Evolutionary conservation across 1,140 invertebrate species (phyloP).

Genomic region (Conopomorpha cramerella): DNA sequence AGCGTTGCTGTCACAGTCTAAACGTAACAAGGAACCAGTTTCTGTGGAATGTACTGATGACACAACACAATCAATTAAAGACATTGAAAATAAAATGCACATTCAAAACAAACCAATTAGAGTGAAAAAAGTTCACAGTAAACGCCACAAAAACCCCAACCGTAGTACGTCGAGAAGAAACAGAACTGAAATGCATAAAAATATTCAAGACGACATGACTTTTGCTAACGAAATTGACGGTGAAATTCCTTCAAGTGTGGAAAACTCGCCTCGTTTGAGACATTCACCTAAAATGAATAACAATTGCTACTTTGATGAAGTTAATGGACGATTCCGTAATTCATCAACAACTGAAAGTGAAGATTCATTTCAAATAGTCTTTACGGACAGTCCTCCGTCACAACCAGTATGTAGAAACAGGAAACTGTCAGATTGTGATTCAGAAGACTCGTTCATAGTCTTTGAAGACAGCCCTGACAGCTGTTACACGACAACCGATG

Average conservation of each 20-base stretch:
- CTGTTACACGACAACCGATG: constrained; percentile 39
- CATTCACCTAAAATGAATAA: constrained; percentile 8
- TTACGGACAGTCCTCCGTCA: constrained; percentile 20
- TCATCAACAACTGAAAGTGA: constrained; percentile 31
- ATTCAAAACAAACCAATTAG: constrained; percentile 8
- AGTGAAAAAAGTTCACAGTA: constrained; percentile 10
- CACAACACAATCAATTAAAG: constrained; percentile 2
- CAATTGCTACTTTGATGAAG: constrained; percentile 32
- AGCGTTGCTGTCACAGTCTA: constrained; percentile 19
- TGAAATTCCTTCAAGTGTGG: constrained; percentile 12
- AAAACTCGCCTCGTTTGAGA: no score
- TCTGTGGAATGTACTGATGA: constrained; percentile 2
- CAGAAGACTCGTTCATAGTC: constrained; percentile 45
- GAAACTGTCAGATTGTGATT: constrained; percentile 38
- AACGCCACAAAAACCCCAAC: constrained; percentile 11
- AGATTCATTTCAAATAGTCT: constrained; percentile 49
- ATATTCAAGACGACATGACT: constrained; percentile 13
- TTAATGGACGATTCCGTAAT: constrained; percentile 29
- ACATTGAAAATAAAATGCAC: background rate
- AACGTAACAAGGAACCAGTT: constrained; percentile 9
- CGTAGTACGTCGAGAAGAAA: constrained; percentile 7
- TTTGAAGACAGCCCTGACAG: constrained; percentile 42
- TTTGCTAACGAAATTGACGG: constrained; percentile 14
- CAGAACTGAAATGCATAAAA: constrained; percentile 8
- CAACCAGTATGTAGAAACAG: constrained; percentile 5